Evolutionary conservation across 2,113 vertebrate species (phyloP), one percentile per base, ranked within the genome.

Genomic region (Phalacrocorax pelagicus): DNA sequence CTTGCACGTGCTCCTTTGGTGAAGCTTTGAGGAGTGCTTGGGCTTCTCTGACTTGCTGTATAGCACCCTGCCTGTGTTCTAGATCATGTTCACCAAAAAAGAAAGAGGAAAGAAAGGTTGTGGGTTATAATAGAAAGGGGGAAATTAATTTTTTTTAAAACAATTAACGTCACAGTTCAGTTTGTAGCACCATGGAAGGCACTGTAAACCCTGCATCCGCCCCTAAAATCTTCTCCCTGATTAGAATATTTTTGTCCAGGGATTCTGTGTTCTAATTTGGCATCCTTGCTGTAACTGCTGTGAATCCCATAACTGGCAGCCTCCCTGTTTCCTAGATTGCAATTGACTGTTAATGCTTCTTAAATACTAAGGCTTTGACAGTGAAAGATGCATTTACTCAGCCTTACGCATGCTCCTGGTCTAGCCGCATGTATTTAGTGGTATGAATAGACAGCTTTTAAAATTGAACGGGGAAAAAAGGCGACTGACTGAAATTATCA

Each of bases 1-100:
- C 51, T 70, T n/a, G 23, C 19, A 2, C 0, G 0, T 22, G 44
- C 13, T 34, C 30, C 23, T 23, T 49, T 0, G 1, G n/a, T 5
- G 83, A 17, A 18, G 49, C 42, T 51, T 8, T 20, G 75, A 55
- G 80, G 36, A 27, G 17, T 15, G 19, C 66, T 94, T 2, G 9
- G 49, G 5, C 75, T 46, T 59, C 40, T 71, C 78, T 23, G 13
- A 40, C 9, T 17, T 46, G 34, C 29, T 15, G 15, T 42, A 9
- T 24, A 71, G 32, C n/a, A 15, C 32, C 27, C 61, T 85, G 20
- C 61, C 46, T 54, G 20, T 30, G 27, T 27, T 78, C 17, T 23
- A 62, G n/a, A 30, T 63, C 51, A 22, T 6, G 16, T 12, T 36
- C 26, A 29, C 44, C 26, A 36, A 26, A 52, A 55, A 44, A 49